Conservation (phyloP, 1,140 invertebrate species). For the Solenopsis fugax region DNA sequence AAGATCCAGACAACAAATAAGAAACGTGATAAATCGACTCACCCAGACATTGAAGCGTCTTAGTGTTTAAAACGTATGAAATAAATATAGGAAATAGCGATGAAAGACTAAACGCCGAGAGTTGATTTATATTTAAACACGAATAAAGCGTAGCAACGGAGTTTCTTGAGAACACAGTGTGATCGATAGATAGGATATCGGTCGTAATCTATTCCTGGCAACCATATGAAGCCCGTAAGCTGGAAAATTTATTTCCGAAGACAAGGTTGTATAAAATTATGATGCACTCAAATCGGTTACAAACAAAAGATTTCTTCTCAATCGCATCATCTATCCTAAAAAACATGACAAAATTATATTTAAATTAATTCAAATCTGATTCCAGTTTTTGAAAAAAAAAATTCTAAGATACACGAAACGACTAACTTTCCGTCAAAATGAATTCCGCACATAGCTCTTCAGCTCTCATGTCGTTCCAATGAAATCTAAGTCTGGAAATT, state of each 20-base stretch:
- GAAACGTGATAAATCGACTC: conserved; percentile 10
- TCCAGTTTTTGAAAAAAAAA: neutral
- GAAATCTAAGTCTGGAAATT: neutral
- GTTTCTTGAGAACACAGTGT: conserved; percentile 25
- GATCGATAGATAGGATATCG: conserved; percentile 57
- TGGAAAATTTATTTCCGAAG: neutral
- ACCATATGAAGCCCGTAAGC: neutral
- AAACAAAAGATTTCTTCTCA: neutral
- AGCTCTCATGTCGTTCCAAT: too few species aligned
- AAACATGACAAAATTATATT: neutral
- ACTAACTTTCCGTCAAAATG: neutral
- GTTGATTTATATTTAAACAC: conserved; percentile 49
- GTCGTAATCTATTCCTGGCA: conserved; percentile 28
- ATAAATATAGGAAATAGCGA: conserved; percentile 22
- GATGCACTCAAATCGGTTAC: neutral
- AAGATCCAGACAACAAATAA: neutral
- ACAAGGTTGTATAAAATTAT: neutral
- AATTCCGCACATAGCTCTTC: neutral
- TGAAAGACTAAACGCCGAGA: conserved; percentile 29
- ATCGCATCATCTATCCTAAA: neutral
- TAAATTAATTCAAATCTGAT: neutral
- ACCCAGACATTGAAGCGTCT: neutral
- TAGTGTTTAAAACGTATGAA: neutral
- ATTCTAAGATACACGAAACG: neutral
- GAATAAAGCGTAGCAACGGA: conserved; percentile 7